Evolutionary conservation across 1,140 invertebrate species (phyloP), one percentile per base, ranked within the genome.

Genomic region (Pseudomyrmex gracilis): DNA sequence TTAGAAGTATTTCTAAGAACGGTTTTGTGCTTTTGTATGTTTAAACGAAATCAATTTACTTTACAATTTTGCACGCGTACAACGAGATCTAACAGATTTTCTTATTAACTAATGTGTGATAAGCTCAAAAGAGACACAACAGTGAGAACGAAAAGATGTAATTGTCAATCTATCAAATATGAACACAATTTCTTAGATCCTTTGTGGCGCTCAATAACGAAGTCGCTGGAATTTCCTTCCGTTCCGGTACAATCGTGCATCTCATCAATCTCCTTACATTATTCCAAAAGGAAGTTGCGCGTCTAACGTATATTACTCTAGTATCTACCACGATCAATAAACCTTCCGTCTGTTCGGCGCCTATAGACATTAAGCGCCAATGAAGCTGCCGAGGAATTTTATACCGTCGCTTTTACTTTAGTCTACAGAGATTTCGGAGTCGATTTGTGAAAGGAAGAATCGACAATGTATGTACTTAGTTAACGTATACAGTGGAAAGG

Each of bases 201-300:
- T 80, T 80, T 80, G 53, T 58, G 13, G 20, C 76, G 43, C 10
- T 70, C 76, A 49, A 80, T 80, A 71, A 80, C 67, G 53, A 80
- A 80, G 76, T 60, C 76, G 53, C 20, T 8, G 43, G 76, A 80
- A 80, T 80, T 80, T 71, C 45, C 76, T 70, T 58, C 53, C 66
- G 76, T 53, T 80, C 55, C 55, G 66, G 43, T 80, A 58, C 66
- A 71, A 80, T 71, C 45, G 53, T 71, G 76, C 76, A 71, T 71
- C 76, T 80, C 76, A 80, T 80, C 76, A 80, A 71, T 80, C 76
- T 80, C 43, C 76, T 13, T n/a, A 60, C 53, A 71, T 80, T 80
- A 71, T 70, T 80, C n/a, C 10, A 71, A 71, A 58, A 60, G 43
- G 12, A 13, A 70, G 12, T 57, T 34, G 76, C 43, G 43, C n/a